Conservation (phyloP, 1,140 invertebrate genomes). For the Hylyphantes graminicola region DNA sequence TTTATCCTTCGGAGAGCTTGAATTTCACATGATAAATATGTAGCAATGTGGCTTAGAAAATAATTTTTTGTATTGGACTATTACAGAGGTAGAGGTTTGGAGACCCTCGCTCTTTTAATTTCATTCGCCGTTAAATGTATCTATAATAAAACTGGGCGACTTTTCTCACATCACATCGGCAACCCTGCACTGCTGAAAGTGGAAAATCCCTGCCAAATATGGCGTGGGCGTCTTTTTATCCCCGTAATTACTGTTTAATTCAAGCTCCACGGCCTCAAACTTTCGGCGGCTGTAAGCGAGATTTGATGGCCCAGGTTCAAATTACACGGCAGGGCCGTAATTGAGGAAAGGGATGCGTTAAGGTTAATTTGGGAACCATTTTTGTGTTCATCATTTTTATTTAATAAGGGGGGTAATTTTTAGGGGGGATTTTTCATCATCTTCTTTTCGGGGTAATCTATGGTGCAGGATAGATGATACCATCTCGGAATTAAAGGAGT, state of each 20-base stretch:
- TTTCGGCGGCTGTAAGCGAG: constrained; percentile 42
- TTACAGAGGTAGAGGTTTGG: too few species aligned
- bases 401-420: constrained; percentile 56
- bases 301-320: constrained; percentile 50
- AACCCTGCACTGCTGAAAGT: background rate
- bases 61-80: too few species aligned
- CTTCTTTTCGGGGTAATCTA: background rate
- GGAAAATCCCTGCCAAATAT: background rate
- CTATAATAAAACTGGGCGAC: background rate
- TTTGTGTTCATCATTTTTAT: constrained; percentile 40
- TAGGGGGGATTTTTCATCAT: background rate
- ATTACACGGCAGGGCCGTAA: constrained; percentile 36
- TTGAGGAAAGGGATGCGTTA: constrained; percentile 50
- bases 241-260: constrained; percentile 57
- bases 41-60: background rate
- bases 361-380: constrained; percentile 46
- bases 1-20: too few species aligned
- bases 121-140: background rate
- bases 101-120: too few species aligned
- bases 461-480: too few species aligned
- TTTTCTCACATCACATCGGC: background rate
- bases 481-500: too few species aligned
- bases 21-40: too few species aligned
- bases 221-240: constrained; percentile 32
- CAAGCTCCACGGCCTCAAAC: constrained; percentile 12